Percentiles rank a stretch among this genome's conserved stretches.
Conservation (phyloP, 2,888 invertebrate species). For the Pasiphila rectangulata region DNA sequence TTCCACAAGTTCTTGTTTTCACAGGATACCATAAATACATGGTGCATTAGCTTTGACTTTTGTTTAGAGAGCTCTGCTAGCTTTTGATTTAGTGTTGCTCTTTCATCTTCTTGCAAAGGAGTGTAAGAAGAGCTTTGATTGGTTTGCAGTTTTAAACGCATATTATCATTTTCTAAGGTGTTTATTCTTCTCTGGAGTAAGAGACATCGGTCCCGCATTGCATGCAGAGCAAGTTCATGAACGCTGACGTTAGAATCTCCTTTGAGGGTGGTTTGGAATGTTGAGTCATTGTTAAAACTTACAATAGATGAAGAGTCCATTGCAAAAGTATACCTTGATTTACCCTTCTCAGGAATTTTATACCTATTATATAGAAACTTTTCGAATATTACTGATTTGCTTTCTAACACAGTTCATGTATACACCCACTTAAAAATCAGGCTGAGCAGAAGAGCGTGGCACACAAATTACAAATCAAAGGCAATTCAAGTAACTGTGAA, state of each 20-base stretch:
- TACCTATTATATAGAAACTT: no score
- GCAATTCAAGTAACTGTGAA: no score
- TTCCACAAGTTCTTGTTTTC: slow-evolving; percentile 91
- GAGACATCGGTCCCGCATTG: slow-evolving; percentile 90
- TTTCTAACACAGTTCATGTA: no score
- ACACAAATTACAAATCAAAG: no score
- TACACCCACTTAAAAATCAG: no score
- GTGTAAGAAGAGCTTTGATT: slow-evolving; percentile 50
- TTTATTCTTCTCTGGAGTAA: slow-evolving; percentile 86
- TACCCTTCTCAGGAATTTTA: not conserved
- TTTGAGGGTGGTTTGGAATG: slow-evolving; percentile 68
- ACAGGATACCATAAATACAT: slow-evolving; percentile 89
- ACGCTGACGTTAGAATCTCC: slow-evolving; percentile 79
- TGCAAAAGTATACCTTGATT: not conserved
- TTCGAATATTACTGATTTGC: no score
- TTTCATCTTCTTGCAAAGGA: slow-evolving; percentile 69
- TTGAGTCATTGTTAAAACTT: slow-evolving; percentile 73
- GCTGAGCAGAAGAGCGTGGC: no score
- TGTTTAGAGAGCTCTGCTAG: slow-evolving; percentile 86
- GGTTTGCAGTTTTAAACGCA: slow-evolving; percentile 76
- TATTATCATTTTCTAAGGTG: slow-evolving; percentile 88
- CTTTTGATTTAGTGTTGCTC: slow-evolving; percentile 79
- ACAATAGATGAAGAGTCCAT: slow-evolving; percentile 76
- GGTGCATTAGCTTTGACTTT: slow-evolving; percentile 88
- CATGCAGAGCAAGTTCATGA: slow-evolving; percentile 88